Evolutionary conservation across 2,797 vertebrate genomes (phyloP).

Genomic region (Lemur catta): DNA sequence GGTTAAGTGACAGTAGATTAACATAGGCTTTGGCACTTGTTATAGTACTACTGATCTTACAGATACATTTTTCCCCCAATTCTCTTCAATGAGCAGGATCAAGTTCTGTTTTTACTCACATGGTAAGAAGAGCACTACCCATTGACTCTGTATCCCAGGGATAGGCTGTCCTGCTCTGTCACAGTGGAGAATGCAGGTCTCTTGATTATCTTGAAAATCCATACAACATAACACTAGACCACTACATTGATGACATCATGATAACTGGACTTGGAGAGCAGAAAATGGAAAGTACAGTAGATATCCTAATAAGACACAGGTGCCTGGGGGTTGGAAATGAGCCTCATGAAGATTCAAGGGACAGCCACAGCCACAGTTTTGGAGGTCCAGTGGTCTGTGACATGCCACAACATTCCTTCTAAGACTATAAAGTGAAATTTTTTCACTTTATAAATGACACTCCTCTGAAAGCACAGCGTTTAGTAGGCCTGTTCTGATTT

Average conservation of each 20-base stretch:
- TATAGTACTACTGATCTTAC: background rate
- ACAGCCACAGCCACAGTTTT: background rate
- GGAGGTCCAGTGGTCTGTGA: background rate
- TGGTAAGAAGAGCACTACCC: background rate
- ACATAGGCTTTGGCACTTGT: background rate
- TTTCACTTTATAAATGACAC: background rate
- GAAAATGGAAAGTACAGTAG: background rate
- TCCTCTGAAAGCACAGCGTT: background rate
- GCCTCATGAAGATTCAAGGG: background rate
- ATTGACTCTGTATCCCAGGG: background rate
- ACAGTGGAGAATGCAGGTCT: background rate
- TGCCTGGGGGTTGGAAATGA: background rate
- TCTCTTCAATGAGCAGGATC: background rate
- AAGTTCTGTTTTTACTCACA: constrained; percentile 18
- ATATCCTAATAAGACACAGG: background rate
- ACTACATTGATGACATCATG: background rate
- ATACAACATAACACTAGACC: background rate
- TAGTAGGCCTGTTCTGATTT: background rate
- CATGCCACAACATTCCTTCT: background rate
- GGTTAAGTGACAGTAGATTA: constrained; percentile 28
- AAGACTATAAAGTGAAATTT: background rate
- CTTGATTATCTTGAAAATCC: background rate
- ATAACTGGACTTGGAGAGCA: background rate
- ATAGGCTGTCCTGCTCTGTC: background rate
- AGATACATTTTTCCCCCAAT: background rate